These are phyloP conservation scores for Laspeyria flexula DNA, from an alignment of 2,888 invertebrate species.

Conservation along the genomic window DNA sequence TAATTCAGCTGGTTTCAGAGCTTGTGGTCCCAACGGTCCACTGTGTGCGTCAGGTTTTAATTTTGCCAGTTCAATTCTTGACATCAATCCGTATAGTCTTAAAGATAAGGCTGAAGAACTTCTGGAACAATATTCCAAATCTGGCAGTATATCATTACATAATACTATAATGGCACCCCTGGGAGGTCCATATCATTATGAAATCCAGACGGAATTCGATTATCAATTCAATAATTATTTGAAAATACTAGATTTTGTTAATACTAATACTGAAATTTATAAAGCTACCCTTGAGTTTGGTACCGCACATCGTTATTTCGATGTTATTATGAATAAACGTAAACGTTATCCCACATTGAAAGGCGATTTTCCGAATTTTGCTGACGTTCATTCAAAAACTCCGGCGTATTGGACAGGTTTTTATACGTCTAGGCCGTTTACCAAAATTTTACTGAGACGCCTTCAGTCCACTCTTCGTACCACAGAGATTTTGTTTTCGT, in stretches of 20 bases:
- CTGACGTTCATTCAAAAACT: conserved; percentile 93
- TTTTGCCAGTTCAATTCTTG: conserved; percentile 92
- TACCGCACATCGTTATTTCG: conserved; percentile 95
- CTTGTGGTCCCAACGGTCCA: conserved; percentile 68
- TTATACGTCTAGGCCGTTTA: conserved; percentile 94
- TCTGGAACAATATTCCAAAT: conserved; percentile 95
- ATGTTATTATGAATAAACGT: conserved; percentile 87
- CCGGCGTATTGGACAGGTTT: conserved; percentile 99
- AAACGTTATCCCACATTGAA: conserved; percentile 89
- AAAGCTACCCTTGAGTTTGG: conserved; percentile 93
- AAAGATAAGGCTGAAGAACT: conserved; percentile 93
- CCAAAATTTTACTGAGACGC: conserved; percentile 93
- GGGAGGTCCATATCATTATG: conserved; percentile 97
- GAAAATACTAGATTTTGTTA: conserved; percentile 94
- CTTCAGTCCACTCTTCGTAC: conserved; percentile 92
- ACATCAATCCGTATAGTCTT: conserved; percentile 93
- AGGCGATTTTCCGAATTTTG: conserved; percentile 98
- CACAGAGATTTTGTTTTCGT: conserved; percentile 93
- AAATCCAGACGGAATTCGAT: conserved; percentile 95
- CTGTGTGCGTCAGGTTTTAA: conserved; percentile 72
- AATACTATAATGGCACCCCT: conserved; percentile 96
- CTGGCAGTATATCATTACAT: conserved; percentile 94
- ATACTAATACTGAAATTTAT: conserved; percentile 89
- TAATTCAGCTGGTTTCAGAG: conserved; percentile 68
- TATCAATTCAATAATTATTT: conserved; percentile 97